Evolutionary conservation across 2,797 vertebrate genomes (phyloP), one percentile per base, ranked within the genome.

Genomic region (Tauraco hartlaubi): DNA sequence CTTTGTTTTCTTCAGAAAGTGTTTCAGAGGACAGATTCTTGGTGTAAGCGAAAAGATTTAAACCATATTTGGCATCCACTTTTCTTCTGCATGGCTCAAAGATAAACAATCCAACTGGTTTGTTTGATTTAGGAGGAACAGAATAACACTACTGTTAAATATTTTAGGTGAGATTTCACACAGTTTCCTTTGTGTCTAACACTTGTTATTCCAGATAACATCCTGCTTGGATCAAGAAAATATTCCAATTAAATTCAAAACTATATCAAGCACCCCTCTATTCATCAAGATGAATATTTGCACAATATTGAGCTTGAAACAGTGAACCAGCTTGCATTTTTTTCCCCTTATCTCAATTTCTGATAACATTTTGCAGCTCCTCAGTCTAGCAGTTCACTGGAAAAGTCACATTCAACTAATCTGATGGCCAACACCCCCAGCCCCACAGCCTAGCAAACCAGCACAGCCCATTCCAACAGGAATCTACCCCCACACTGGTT

Each of bases 91-190:
- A 0, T 9, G 48, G 41, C n/a, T 68, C 59, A 19, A 59, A 62
- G 87, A 59, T 74, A 88, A 94, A 92, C 78, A 71, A 4, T 2
- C 29, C 44, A 10, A 17, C 52, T 12, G 21, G 12, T 69, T 49
- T 83, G 92, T 95, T 97, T 91, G 87, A 31, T 25, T 92, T 66
- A 83, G 75, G 33, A 56, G 84, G 94, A 80, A 90, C 44, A 68
- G 87, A 86, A 17, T 66, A 72, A 31, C 80, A 54, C 76, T 26
- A n/a, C 25, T n/a, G 56, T 20, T 86, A 80, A 83, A 80, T 11
- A 46, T 29, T 81, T 88, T 48, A 88, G 72, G 82, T 77, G 79
- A 94, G 58, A 74, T 52, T 56, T 71, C 82, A 69, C 88, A 39
- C 63, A 17, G 54, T 13, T 91, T 37, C 89, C 81, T 52, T 35